These are phyloP conservation scores for Montipora capitata DNA, from an alignment of 92 coral and sea anemone species.

Conservation along the genomic window DNA sequence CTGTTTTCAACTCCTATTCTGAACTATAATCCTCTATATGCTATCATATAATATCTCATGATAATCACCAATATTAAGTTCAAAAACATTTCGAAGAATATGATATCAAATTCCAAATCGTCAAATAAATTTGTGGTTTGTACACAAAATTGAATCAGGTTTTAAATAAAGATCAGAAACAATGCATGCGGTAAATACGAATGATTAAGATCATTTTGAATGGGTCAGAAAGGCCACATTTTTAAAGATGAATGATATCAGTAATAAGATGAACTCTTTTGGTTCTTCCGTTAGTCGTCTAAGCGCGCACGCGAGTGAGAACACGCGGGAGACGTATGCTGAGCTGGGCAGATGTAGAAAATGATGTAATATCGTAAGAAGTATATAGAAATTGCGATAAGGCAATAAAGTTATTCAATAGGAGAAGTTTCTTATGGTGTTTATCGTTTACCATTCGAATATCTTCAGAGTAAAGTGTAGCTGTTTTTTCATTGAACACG, in stretches of 20 bases:
- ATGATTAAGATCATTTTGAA: constrained; percentile 18
- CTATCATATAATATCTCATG: constrained; percentile 8
- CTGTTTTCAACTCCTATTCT: not conserved
- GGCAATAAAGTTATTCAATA: no score
- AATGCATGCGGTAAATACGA: constrained; percentile 1
- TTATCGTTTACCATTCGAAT: no score
- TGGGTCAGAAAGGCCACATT: constrained; percentile 42
- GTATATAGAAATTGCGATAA: no score
- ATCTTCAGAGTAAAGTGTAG: no score
- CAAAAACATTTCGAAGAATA: not conserved
- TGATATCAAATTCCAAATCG: no score
- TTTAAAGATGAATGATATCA: constrained; percentile 34
- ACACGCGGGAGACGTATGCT: no score
- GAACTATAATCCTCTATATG: not conserved
- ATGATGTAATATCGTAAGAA: no score
- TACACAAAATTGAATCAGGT: constrained; percentile 16
- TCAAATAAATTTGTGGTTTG: no score
- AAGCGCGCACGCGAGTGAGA: no score
- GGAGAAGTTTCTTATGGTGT: not conserved
- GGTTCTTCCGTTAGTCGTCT: not conserved
- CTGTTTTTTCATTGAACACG: no score
- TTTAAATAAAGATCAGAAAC: not conserved
- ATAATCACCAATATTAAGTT: not conserved
- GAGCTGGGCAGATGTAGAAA: no score
- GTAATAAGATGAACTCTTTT: constrained; percentile 3